Percentiles rank a stretch among this genome's conserved stretches.
Evolutionary conservation across 2,797 vertebrate genomes (phyloP).

Genomic region (Melopsittacus undulatus): DNA sequence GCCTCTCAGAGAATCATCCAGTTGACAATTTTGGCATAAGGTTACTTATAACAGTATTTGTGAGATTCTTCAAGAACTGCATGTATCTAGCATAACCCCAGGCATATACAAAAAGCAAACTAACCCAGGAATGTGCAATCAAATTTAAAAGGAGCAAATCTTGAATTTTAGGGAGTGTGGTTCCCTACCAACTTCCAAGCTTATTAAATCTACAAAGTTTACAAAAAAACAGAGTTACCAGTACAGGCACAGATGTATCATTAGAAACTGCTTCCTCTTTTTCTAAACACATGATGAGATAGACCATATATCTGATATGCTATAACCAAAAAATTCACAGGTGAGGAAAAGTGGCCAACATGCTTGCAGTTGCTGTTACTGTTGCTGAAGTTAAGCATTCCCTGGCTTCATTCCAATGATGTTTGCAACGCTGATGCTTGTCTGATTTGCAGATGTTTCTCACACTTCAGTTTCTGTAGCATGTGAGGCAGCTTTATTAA

Average conservation of each 20-base stretch:
- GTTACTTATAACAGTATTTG: neutral
- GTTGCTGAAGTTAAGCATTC: neutral
- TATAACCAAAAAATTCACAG: neutral
- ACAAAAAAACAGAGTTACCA: neutral
- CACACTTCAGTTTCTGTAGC: neutral
- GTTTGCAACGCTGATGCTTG: neutral
- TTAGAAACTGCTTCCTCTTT: neutral
- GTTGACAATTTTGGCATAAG: neutral
- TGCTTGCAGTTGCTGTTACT: neutral
- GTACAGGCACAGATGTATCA: neutral
- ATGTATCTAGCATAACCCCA: neutral
- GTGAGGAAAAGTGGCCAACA: neutral
- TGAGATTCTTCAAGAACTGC: neutral
- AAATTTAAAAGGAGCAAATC: neutral
- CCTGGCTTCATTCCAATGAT: neutral
- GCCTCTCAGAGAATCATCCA: conserved; percentile 24
- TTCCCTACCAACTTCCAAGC: neutral
- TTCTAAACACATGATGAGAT: neutral
- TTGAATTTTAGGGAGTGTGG: neutral
- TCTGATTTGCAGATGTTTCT: neutral
- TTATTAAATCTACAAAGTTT: neutral
- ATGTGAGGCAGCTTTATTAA: neutral
- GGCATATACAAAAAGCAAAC: neutral
- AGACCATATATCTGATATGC: neutral
- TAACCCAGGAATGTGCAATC: neutral